Conservation (phyloP, 2,113 vertebrate species). For the Meleagris gallopavo region DNA sequence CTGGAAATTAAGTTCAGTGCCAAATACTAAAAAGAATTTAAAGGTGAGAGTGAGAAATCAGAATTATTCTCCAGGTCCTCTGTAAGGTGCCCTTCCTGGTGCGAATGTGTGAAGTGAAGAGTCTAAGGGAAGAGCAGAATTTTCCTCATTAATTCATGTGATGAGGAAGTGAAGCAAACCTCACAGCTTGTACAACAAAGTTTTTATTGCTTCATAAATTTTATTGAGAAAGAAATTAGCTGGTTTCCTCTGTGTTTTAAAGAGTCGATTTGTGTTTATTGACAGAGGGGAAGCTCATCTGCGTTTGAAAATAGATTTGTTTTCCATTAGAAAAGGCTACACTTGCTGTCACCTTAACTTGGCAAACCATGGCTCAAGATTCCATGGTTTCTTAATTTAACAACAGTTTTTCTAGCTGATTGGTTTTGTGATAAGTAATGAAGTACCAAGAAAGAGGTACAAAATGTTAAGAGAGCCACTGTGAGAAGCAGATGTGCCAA, state of each 20-base stretch:
- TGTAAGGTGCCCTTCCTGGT: background rate
- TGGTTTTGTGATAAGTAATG: background rate
- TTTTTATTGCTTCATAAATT: conserved; percentile 66
- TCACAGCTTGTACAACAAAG: conserved; percentile 27
- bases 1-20: conserved; percentile 1
- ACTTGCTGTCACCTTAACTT: background rate
- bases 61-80: background rate
- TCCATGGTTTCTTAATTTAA: conserved; percentile 20
- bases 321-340: conserved; percentile 34
- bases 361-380: background rate
- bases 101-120: background rate
- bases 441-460: background rate
- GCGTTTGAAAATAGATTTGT: conserved; percentile 7
- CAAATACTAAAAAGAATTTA: background rate
- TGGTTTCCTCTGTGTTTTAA: conserved; percentile 51
- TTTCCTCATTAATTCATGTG: conserved; percentile 28
- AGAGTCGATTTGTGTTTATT: conserved; percentile 31
- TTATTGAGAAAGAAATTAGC: conserved; percentile 64
- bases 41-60: background rate
- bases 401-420: background rate
- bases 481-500: background rate
- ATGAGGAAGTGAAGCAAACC: conserved; percentile 50
- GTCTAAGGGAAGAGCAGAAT: background rate
- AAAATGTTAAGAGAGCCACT: background rate
- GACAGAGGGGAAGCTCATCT: conserved; percentile 14